Percentiles rank a stretch among this genome's conserved stretches.
Evolutionary conservation across 2,797 vertebrate species (phyloP).

Genomic region (Alauda arvensis): DNA sequence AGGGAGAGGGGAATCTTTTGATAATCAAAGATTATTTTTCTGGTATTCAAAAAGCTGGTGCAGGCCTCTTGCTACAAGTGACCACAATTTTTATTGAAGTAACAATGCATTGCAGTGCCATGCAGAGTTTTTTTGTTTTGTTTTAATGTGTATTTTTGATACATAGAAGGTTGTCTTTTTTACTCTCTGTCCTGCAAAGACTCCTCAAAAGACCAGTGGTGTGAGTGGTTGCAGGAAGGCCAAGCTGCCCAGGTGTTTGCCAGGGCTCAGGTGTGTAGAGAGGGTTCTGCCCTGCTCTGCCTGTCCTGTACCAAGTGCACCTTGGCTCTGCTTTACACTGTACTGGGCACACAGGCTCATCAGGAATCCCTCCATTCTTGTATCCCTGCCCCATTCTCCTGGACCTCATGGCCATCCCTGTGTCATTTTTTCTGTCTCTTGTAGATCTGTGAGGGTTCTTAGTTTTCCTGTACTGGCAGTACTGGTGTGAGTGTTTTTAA

Average conservation of each 20-base stretch:
- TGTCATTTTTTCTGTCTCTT: not conserved
- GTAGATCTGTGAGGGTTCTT: not conserved
- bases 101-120: not conserved
- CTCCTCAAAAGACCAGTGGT: not conserved
- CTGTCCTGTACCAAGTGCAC: not conserved
- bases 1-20: not conserved
- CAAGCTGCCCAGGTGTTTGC: not conserved
- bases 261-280: not conserved
- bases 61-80: not conserved
- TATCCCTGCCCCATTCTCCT: not conserved
- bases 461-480: not conserved
- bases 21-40: not conserved
- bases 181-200: not conserved
- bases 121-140: conserved; percentile 10
- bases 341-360: not conserved
- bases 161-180: conserved; percentile 20
- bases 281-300: not conserved
- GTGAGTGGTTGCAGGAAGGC: not conserved
- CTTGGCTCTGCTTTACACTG: not conserved
- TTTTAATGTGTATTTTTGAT: conserved; percentile 4
- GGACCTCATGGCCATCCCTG: not conserved
- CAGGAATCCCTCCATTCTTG: not conserved
- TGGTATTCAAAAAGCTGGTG: not conserved
- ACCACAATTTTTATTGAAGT: not conserved
- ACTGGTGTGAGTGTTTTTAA: not conserved